Evolutionary conservation across 2,797 vertebrate species (phyloP), one percentile per base, ranked within the genome.

Genomic region (Helostoma temminkii): DNA sequence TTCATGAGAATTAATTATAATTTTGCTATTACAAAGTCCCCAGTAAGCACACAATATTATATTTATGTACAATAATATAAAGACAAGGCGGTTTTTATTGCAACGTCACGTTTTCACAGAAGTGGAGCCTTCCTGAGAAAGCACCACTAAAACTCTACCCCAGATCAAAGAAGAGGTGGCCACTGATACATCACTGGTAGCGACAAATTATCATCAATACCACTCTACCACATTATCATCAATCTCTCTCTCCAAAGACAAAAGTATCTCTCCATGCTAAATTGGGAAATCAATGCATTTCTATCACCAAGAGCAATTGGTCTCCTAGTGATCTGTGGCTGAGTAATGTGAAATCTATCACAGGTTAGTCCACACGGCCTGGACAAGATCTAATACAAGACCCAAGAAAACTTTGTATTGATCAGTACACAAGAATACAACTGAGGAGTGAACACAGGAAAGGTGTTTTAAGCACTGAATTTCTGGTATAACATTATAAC

Each of bases 301-400:
- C 88, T 83, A 82, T 85, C 80, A 73, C 68, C n/a, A 67, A 66
- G 90, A 89, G 77, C 81, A 88, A 89, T 82, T 60, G 84, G 76
- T 83, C 80, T 74, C 59, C 81, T 4, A 69, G 72, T 78, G 84
- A 86, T 88, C 66, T 71, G 86, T 26, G 53, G 84, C 66, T 84
- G 88, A 91, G 76, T 91, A 91, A 92, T 91, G 89, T 72, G 78
- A 89, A 92, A 92, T 92, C 89, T 66, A 92, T 92, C 28, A 14
- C 75, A 78, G 88, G 88, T 88, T 87, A 88, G 81, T 84, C 80
- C 74, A 65, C 71, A 3, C 19, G 66, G 76, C 78, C 76, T 6
- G 63, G 76, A 90, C 88, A 86, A 80, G 85, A 89, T 80, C 87
- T 87, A 78, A 88, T 79, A 89, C 86, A 81, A 85, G 84, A 87